Conservation (phyloP, 2,797 vertebrate species). For the Micrastur ruficollis region DNA sequence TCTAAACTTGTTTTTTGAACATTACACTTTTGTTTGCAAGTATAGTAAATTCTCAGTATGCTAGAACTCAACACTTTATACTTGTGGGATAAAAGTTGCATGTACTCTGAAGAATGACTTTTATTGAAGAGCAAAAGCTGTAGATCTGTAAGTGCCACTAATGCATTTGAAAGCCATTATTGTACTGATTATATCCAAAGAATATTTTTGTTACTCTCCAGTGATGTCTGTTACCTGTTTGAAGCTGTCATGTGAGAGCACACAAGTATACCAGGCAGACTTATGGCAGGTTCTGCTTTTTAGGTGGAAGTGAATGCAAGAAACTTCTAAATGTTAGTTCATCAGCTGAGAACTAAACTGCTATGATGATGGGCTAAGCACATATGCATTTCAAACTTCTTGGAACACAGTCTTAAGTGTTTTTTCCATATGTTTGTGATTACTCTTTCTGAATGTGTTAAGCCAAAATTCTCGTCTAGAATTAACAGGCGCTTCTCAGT, state of each 20-base stretch:
- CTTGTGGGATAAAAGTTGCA: background rate
- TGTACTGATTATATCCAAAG: background rate
- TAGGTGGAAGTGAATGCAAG: conserved; percentile 6
- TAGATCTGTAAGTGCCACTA: conserved; percentile 34
- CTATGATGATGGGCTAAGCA: background rate
- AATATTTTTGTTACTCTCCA: background rate
- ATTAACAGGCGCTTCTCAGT: background rate
- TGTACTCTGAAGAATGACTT: background rate
- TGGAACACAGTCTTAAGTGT: background rate
- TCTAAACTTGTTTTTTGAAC: background rate
- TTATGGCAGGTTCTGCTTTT: conserved; percentile 26
- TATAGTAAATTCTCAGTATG: background rate
- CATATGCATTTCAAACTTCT: background rate
- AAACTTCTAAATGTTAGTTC: background rate
- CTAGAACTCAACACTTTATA: background rate
- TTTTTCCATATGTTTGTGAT: accelerated
- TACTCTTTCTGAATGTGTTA: background rate
- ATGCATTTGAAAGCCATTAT: conserved; percentile 33
- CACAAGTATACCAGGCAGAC: background rate
- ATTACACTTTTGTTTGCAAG: background rate
- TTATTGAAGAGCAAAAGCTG: background rate
- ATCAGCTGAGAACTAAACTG: background rate
- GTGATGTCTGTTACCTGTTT: background rate
- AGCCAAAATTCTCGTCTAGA: background rate
- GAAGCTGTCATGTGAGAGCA: background rate